Evolutionary conservation across 2,797 vertebrate species (phyloP).

Genomic region (Caiman crocodilus): DNA sequence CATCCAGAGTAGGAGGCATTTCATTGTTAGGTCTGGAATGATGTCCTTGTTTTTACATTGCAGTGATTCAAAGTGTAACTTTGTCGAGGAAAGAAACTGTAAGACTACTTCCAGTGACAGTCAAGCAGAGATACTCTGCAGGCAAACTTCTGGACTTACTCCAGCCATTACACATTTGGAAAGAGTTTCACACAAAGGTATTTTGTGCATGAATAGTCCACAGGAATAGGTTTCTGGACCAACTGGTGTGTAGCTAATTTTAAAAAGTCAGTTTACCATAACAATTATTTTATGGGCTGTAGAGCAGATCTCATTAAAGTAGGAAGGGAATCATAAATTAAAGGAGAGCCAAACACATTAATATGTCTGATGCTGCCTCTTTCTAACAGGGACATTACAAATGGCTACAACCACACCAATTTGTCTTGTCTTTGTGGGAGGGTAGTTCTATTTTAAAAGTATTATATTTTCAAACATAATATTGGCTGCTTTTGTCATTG

Average conservation of each 20-base stretch:
- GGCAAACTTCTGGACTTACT: slow-evolving; percentile 82
- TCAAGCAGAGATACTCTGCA: slow-evolving; percentile 76
- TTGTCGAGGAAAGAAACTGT: slow-evolving; percentile 71
- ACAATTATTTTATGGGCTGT: slow-evolving; percentile 85
- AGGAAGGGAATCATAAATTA: slow-evolving; percentile 80
- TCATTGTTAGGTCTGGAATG: slow-evolving; percentile 13
- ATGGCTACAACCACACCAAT: slow-evolving; percentile 66
- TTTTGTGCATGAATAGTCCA: slow-evolving; percentile 85
- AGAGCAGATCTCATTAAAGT: slow-evolving; percentile 84
- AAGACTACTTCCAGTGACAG: slow-evolving; percentile 66
- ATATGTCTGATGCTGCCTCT: slow-evolving; percentile 62
- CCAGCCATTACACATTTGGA: slow-evolving; percentile 84
- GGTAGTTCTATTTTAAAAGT: slow-evolving; percentile 30
- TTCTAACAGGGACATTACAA: slow-evolving; percentile 73
- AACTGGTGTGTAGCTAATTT: slow-evolving; percentile 87
- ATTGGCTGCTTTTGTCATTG: background rate
- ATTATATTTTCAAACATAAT: background rate
- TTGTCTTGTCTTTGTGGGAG: slow-evolving; percentile 35
- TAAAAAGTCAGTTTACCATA: slow-evolving; percentile 87
- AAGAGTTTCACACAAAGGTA: slow-evolving; percentile 83
- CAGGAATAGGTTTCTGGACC: slow-evolving; percentile 86
- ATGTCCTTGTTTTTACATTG: background rate
- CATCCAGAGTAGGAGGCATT: background rate
- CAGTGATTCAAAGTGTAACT: slow-evolving; percentile 36
- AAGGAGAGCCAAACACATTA: slow-evolving; percentile 76